phyloP scores from a whole-genome alignment of 2,888 invertebrate species.

The Petrophora chlorosata region DNA sequence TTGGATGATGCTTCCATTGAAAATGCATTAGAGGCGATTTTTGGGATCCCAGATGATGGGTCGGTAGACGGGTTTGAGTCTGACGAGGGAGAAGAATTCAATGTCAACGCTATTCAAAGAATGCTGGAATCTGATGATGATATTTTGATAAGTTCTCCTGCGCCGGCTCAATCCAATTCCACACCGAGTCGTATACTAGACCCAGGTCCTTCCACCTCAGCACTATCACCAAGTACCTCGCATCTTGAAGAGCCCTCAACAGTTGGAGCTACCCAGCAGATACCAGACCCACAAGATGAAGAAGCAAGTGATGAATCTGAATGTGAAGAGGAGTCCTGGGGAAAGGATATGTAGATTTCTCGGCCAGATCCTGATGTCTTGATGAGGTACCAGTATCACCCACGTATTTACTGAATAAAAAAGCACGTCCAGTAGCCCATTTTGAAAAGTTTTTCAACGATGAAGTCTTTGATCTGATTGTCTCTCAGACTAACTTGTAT shows the following conservation, averaged over 20 bases:
- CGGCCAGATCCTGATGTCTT: slow-evolving; percentile 11
- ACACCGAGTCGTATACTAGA: background rate
- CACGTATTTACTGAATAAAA: slow-evolving; percentile 5
- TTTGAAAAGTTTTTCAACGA: slow-evolving; percentile 15
- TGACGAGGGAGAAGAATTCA: background rate
- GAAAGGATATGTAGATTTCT: slow-evolving; percentile 14
- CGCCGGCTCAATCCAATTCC: background rate
- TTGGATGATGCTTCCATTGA: too few relatives aligned
- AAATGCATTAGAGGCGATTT: background rate
- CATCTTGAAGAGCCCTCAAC: too few relatives aligned
- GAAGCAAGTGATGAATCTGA: slow-evolving; percentile 1
- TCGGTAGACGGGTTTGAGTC: background rate
- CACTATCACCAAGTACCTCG: too few relatives aligned
- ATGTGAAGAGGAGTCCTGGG: slow-evolving; percentile 5
- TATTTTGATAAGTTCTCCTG: background rate
- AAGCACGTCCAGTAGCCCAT: slow-evolving; percentile 7
- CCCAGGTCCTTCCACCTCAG: too few relatives aligned
- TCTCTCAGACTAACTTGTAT: too few relatives aligned
- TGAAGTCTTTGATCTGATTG: slow-evolving; percentile 18
- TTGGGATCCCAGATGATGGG: background rate
- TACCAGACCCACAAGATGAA: background rate
- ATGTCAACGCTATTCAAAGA: too few relatives aligned
- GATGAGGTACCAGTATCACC: slow-evolving; percentile 7
- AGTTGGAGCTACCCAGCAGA: too few relatives aligned
- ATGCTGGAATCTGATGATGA: too few relatives aligned